These are phyloP conservation scores for Zosterops japonicus DNA, from an alignment of 2,113 vertebrate genomes.

Conservation along the genomic window DNA sequence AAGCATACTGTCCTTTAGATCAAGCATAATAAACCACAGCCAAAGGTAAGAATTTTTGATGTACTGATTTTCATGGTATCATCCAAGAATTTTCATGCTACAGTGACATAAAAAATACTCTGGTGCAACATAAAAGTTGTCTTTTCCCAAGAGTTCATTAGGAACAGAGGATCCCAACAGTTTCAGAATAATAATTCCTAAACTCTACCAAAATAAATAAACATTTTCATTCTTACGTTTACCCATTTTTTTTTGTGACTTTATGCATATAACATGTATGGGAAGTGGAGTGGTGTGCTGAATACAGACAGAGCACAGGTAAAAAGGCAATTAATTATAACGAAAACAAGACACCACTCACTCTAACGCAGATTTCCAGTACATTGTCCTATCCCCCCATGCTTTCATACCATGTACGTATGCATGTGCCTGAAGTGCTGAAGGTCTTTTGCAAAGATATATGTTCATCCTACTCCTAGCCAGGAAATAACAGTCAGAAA, in stretches of 20 bases:
- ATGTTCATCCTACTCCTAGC: background rate
- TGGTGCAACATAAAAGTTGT: background rate
- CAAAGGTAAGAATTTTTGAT: background rate
- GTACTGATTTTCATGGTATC: background rate
- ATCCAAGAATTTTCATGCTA: background rate
- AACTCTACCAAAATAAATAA: background rate
- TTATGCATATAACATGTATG: accelerated
- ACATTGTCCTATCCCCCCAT: accelerated
- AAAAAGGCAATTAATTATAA: background rate
- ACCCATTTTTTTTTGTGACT: background rate
- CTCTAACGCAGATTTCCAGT: background rate
- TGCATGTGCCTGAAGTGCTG: accelerated
- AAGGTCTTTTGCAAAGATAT: background rate
- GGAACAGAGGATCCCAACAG: background rate
- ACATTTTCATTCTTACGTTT: background rate
- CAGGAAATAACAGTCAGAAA: background rate
- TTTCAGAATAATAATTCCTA: background rate
- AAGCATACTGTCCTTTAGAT: background rate
- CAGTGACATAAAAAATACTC: background rate
- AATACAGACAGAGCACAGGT: background rate
- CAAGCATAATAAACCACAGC: background rate
- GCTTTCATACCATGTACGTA: accelerated
- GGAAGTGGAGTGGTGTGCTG: background rate
- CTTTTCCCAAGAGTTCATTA: background rate
- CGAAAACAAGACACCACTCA: background rate